These are phyloP conservation scores for Cyclophora albipunctata DNA, from an alignment of 2,888 invertebrate genomes.

Conservation along the genomic window DNA sequence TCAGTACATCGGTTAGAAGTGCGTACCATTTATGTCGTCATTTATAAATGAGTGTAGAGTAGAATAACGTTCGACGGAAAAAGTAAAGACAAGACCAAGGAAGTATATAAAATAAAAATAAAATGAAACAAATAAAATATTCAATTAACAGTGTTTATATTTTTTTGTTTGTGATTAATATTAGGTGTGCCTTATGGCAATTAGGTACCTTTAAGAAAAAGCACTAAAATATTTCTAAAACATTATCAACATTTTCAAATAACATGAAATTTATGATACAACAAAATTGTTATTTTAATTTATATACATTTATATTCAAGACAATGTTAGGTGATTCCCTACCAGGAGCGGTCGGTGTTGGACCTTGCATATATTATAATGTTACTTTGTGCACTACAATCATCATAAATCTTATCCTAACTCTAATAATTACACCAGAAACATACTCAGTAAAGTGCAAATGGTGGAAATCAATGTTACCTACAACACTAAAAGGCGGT, in stretches of 20 bases:
- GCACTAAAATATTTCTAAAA: conserved; percentile 64
- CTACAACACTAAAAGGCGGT: conserved; percentile 29
- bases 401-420: conserved; percentile 40
- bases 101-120: too few relatives aligned
- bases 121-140: background rate
- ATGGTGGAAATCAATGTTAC: conserved; percentile 11
- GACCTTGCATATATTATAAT: conserved; percentile 14
- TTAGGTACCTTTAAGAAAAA: conserved; percentile 62
- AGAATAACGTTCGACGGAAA: too few relatives aligned
- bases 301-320: conserved; percentile 36
- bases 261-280: conserved; percentile 50
- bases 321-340: conserved; percentile 15
- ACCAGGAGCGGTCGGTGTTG: conserved; percentile 10
- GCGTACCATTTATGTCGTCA: too few relatives aligned
- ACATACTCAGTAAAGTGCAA: conserved; percentile 38
- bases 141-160: conserved; percentile 74
- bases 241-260: conserved; percentile 56
- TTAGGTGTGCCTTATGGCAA: conserved; percentile 64
- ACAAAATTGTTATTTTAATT: conserved; percentile 46
- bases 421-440: conserved; percentile 17
- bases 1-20: too few relatives aligned
- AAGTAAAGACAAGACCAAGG: too few relatives aligned
- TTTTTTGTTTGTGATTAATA: conserved; percentile 71
- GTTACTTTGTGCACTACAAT: conserved; percentile 62
- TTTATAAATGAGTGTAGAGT: too few relatives aligned